Percentiles rank a stretch among this genome's conserved stretches.
phyloP scores from a whole-genome alignment of 2,113 vertebrate species.

The Chelonoidis abingdonii region DNA sequence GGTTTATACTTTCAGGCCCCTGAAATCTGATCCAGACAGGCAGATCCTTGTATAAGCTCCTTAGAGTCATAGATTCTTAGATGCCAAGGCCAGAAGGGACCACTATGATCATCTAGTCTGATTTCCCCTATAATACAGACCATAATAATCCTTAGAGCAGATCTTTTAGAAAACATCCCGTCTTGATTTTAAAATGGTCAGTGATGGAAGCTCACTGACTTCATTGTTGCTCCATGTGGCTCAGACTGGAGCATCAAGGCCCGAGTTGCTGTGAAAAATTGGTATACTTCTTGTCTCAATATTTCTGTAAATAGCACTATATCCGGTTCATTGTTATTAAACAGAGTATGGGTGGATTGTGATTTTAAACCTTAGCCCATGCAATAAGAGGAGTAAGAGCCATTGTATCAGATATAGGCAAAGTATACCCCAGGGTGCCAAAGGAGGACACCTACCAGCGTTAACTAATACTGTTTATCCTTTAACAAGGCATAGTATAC shows the following conservation, averaged over 20 bases:
- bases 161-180: no score
- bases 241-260: no score
- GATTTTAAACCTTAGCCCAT: neutral
- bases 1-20: neutral
- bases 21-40: neutral
- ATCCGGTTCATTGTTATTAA: neutral
- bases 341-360: fast-evolving
- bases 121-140: no score
- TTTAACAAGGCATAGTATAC: neutral
- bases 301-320: neutral
- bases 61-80: no score
- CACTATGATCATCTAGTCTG: no score
- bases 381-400: neutral
- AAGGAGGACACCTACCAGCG: fast-evolving
- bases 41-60: no score
- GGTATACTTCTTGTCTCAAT: fast-evolving
- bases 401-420: neutral
- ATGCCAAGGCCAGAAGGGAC: no score
- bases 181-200: no score
- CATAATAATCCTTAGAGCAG: no score
- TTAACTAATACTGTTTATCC: neutral
- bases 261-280: neutral
- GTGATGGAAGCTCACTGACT: no score
- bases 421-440: neutral
- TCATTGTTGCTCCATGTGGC: no score